A percentile compares a stretch with the other conserved stretches of the same genome.
Conservation (phyloP, 2,113 vertebrate genomes). For the Peromyscus maniculatus region DNA sequence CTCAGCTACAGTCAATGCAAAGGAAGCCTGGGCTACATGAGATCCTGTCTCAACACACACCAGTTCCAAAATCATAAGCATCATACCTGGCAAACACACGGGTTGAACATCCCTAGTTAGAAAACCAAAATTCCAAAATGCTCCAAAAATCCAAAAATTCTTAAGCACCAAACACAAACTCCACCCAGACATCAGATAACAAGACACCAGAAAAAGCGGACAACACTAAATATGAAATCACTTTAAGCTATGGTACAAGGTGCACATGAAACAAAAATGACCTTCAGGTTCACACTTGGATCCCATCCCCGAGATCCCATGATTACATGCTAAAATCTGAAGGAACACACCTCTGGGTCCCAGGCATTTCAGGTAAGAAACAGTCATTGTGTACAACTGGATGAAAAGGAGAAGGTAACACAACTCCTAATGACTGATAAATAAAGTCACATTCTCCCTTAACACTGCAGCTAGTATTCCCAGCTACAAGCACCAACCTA, state of each 20-base stretch:
- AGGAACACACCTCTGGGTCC: neutral
- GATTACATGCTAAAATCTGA: neutral
- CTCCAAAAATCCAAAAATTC: neutral
- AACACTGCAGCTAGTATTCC: neutral
- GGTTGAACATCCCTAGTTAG: neutral
- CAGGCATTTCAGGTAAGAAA: neutral
- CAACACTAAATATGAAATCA: neutral
- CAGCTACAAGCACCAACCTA: constrained; percentile 34
- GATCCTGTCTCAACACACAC: neutral
- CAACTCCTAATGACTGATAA: neutral
- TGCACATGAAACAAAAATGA: neutral
- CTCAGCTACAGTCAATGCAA: neutral
- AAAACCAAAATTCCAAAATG: neutral
- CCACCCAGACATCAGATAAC: neutral
- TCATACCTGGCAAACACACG: neutral
- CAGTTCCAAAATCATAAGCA: neutral
- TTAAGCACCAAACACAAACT: neutral
- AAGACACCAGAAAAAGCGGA: neutral
- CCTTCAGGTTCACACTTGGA: neutral
- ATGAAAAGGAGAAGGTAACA: neutral
- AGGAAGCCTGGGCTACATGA: neutral
- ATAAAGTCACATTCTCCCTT: neutral
- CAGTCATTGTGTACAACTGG: neutral
- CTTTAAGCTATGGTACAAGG: neutral
- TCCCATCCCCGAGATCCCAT: neutral